Base-by-base conservation (phyloP, 2,888 invertebrate species). In the Dolichopus griseipennis region DNA sequence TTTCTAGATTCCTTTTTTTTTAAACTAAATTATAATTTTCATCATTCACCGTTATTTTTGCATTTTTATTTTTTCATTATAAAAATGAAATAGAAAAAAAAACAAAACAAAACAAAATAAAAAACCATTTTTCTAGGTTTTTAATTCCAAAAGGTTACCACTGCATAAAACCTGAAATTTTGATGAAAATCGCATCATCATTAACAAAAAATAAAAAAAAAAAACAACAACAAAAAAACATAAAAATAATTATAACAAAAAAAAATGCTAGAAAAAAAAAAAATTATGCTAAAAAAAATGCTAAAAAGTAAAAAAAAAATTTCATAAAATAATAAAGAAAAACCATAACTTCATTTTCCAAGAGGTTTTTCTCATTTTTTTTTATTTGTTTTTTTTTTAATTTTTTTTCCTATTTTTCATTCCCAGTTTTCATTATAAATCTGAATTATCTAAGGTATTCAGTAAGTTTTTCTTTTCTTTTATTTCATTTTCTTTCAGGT, bases 131-230 rank as follows among this genome's bases (percentile, higher is more conserved):
- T 41, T 12, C 15, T 18, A 52, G 52, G 52, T 52, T 52, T 52
- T 52, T 52, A 18, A 52, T 52, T 52, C 52, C 52, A 52, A 52
- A 52, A 52, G 52, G 52, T 52, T 52, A 52, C 52, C 52, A 52
- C n/a, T 52, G 52, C 52, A 52, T 52, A 52, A 52, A 52, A 52
- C 52, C 15, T 52, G 52, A 52, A 52, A 52, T 52, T 52, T 52
- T 52, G 15, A 18, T 52, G 15, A 52, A 52, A 52, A 52, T 52
- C 52, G 52, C 52, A 52, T 52, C 52, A 52, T 52, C 52, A 52
- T 52, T 52, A 52, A 52, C 52, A 52, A 43, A 6, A n/a, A n/a
- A n/a, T n/a, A n/a, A n/a, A n/a, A n/a, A n/a, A n/a, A n/a, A n/a
- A n/a, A n/a, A 43, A 9, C 43, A 43, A 43, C 34, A 34, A 43